A percentile compares a stretch with the other conserved stretches of the same genome.
These are phyloP conservation scores for Brachypteracias leptosomus DNA, from an alignment of 2,113 vertebrate genomes.

Conservation along the genomic window DNA sequence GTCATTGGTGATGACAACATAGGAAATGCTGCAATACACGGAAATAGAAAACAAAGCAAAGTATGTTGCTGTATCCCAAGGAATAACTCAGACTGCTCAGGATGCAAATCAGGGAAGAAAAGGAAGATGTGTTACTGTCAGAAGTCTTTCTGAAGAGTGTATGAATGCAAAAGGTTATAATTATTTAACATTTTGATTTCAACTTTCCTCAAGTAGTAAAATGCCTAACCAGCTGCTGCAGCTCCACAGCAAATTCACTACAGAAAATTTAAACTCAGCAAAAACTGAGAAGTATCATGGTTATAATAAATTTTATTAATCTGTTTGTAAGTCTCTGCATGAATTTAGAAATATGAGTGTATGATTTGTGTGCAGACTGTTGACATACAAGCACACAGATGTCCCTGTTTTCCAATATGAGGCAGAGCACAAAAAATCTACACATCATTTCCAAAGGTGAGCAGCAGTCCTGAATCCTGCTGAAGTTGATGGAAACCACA, in stretches of 20 bases:
- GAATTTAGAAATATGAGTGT: neutral
- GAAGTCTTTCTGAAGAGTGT: neutral
- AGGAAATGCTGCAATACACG: neutral
- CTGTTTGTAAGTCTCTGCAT: neutral
- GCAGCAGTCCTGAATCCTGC: neutral
- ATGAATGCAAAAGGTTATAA: neutral
- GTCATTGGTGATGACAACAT: neutral
- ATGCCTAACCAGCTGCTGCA: neutral
- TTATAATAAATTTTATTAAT: neutral
- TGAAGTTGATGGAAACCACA: neutral
- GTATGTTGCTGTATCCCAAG: accelerated
- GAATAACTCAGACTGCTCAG: neutral
- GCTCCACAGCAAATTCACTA: neutral
- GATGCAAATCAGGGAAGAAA: neutral
- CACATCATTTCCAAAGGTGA: neutral
- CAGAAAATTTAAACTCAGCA: neutral
- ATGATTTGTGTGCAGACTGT: neutral
- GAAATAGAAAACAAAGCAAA: neutral
- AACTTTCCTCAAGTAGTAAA: neutral
- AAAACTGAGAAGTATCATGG: neutral
- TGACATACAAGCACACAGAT: neutral
- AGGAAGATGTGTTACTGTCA: neutral
- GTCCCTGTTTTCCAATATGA: neutral
- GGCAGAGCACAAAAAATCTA: neutral
- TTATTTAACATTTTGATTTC: neutral